Conservation (phyloP, 2,888 invertebrate species). For the Heterodera filipjevi region DNA sequence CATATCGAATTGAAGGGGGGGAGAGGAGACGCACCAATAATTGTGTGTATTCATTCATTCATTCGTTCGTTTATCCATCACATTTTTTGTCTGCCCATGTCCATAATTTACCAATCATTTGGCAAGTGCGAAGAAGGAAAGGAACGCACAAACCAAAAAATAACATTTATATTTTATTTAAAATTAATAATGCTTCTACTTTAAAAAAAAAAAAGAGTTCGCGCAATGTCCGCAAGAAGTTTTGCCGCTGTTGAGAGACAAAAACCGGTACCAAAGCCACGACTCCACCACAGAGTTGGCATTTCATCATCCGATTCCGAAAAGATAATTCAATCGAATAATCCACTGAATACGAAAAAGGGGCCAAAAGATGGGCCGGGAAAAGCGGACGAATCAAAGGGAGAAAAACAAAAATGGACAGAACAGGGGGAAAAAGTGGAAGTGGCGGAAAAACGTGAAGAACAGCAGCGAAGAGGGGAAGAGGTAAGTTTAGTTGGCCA, state of each 20-base stretch:
- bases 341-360: not conserved
- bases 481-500: not conserved
- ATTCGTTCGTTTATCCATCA: too few species aligned
- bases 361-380: not conserved
- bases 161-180: too few species aligned
- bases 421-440: not conserved
- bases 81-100: not conserved
- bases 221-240: not conserved
- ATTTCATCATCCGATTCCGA: not conserved
- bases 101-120: not conserved
- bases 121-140: not conserved
- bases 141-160: not conserved
- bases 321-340: not conserved
- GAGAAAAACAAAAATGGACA: not conserved
- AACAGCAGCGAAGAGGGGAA: not conserved
- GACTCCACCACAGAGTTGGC: not conserved
- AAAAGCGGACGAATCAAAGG: not conserved
- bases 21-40: not conserved
- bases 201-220: too few species aligned
- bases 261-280: slow-evolving; percentile 9
- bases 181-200: too few species aligned
- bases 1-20: too few species aligned
- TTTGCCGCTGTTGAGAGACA: not conserved
- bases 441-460: not conserved
- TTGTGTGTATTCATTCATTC: not conserved